Percentiles rank a stretch among this genome's conserved stretches.
These are phyloP conservation scores for Drosophila parabipectinata DNA, from an alignment of 1,140 invertebrate species.

Conservation along the genomic window DNA sequence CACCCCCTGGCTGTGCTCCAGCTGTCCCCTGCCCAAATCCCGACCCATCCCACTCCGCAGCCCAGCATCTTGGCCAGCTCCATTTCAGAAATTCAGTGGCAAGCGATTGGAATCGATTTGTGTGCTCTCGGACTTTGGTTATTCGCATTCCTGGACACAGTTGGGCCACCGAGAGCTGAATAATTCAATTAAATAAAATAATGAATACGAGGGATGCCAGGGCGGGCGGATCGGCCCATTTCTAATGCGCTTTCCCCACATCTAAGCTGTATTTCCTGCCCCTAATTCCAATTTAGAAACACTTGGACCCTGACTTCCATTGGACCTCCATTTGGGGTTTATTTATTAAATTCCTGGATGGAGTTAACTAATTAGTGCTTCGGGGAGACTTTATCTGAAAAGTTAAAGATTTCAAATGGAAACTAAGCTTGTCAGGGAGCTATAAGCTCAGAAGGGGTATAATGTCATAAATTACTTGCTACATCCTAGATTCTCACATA, in stretches of 20 bases:
- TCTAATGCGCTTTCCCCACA: background rate
- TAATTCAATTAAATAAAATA: slow-evolving; percentile 78
- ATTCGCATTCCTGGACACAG: slow-evolving; percentile 26
- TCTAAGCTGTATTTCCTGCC: background rate
- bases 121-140: slow-evolving; percentile 7
- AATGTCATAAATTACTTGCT: too few relatives aligned
- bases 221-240: background rate
- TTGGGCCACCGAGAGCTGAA: slow-evolving; percentile 41
- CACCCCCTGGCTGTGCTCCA: background rate
- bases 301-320: background rate
- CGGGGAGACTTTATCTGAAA: too few relatives aligned
- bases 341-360: background rate
- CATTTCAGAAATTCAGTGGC: slow-evolving; percentile 25
- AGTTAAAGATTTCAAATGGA: too few relatives aligned
- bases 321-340: background rate
- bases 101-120: slow-evolving; percentile 5
- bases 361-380: too few relatives aligned
- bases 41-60: background rate
- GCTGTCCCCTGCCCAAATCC: background rate
- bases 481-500: too few relatives aligned
- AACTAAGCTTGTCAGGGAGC: too few relatives aligned
- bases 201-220: slow-evolving; percentile 50
- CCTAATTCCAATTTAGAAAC: background rate
- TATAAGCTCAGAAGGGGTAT: too few relatives aligned
- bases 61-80: slow-evolving; percentile 27